Evolutionary conservation across 2,888 invertebrate species (phyloP), one percentile per base, ranked within the genome.

Genomic region (Dolomedes plantarius): DNA sequence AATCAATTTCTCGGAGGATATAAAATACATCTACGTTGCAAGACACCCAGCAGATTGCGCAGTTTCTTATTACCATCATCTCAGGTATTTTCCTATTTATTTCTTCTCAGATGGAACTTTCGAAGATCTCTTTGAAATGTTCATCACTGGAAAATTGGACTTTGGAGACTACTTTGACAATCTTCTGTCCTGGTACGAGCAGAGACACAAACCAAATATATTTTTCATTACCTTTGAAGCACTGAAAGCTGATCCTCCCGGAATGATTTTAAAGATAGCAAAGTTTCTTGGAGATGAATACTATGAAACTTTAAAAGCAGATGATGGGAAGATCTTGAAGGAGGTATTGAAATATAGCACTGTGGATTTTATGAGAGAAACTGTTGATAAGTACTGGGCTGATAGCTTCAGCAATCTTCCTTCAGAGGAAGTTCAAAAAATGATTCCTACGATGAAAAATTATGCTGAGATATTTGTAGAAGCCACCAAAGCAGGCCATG

Each of bases 21-120:
- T 88, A 0, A 88, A 87, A 27, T 88, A 88, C 75, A 90, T 92
- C 41, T 92, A 92, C 87, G 90, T 92, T 27, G 90, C 91, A 6
- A 90, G 92, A 69, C 92, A 92, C 86, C 92, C 92, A 0, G 92
- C 91, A 87, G 92, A 92, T 89, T 90, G 90, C 7, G 90, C 90
- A 0, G 91, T 92, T 2, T 92, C 92, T 0, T 91, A 90, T 79
- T 92, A 89, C 89, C 90, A 91, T 88, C 92, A 91, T 36, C 71
- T 74, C 7, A 81, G 74, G 11, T 65, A 64, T 16, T 81, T 86
- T 6, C 67, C 72, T 1, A 36, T 29, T 0, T 81, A 79, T 31
- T 11, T 46, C 0, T 88, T 74, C 19, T 27, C 39, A 0, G 83
- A 86, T n/a, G 87, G 75, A 0, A 90, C 27, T 65, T 89, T 89